Base-by-base conservation (phyloP, 2,797 vertebrate genomes). In the Onychomys leucogaster region DNA sequence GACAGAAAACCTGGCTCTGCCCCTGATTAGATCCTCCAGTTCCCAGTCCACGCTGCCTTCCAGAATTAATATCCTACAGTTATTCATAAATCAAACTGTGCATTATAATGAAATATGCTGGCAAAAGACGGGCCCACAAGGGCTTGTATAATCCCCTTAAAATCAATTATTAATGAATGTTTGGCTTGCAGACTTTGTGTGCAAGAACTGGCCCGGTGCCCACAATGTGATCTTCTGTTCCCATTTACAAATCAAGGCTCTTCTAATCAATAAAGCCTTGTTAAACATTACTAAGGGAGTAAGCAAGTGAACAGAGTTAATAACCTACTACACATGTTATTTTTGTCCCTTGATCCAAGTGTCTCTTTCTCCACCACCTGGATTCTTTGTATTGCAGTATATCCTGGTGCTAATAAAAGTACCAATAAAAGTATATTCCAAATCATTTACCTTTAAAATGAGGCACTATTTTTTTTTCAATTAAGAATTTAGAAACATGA, bases 241-340 rank as follows among this genome's bases (percentile, higher is more conserved):
- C 83, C 67, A 93, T 93, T 97, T 97, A 85, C 32, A 89, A 94
- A 96, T 97, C 85, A 97, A 95, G 96, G 55, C 78, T 93, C 94
- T 69, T 94, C 52, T 96, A 96, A 98, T 98, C 97, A 97, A 97
- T 96, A 97, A 94, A 96, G 29, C 5, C 46, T 94, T 96, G 89
- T 96, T 98, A 98, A 98, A 97, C 59, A 98, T 96, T 97, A 96
- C 59, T 37, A 7, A 96, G 90, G 41, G 94, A 90, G 96, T 89
- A n/a, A 93, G 90, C n/a, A 97, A 98, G 87, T 2, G 46, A 57
- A 5, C 16, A 96, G 86, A 90, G 91, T 90, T 96, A 98, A 94
- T 23, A 94, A 82, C 78, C 29, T 93, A 27, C 4, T 93, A 92
- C 81, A 97, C 83, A n/a, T 23, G 59, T 52, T 49, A 5, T 97